A percentile compares a stretch with the other conserved stretches of the same genome.
Evolutionary conservation across 2,797 vertebrate species (phyloP).

Genomic region (Lacerta agilis): DNA sequence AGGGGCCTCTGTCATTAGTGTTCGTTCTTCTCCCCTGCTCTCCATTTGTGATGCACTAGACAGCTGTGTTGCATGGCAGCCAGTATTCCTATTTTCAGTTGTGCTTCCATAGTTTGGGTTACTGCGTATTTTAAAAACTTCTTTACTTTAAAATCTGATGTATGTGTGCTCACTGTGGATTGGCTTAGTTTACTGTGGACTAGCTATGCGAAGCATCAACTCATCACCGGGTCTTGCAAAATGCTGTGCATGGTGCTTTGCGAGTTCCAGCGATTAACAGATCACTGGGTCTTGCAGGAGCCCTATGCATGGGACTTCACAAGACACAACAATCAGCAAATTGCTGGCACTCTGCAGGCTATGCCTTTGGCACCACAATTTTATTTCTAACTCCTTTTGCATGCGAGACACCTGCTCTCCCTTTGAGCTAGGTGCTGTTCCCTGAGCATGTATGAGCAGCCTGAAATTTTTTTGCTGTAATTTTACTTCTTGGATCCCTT

Average conservation of each 20-base stretch:
- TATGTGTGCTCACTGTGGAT: no score
- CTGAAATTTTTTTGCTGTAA: neutral
- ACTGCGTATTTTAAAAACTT: neutral
- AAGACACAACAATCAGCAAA: no score
- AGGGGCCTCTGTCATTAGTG: neutral
- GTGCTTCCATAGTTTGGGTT: neutral
- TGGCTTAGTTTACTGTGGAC: no score
- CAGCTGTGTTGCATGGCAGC: neutral
- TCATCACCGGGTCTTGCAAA: no score
- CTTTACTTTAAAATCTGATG: neutral
- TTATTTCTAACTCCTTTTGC: neutral
- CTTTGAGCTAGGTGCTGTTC: neutral
- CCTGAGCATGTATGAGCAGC: neutral
- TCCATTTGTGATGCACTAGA: neutral
- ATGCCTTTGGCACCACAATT: no score
- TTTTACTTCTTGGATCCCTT: neutral
- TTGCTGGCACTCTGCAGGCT: no score
- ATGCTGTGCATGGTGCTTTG: no score
- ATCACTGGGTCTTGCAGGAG: no score
- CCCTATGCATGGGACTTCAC: no score
- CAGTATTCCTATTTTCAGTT: neutral
- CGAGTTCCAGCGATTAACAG: no score
- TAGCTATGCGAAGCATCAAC: no score
- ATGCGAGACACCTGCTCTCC: neutral
- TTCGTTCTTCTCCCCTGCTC: neutral